Evolutionary conservation across 2,888 invertebrate species (phyloP), one percentile per base, ranked within the genome.

Genomic region (Chalcosyrphus nemorum): DNA sequence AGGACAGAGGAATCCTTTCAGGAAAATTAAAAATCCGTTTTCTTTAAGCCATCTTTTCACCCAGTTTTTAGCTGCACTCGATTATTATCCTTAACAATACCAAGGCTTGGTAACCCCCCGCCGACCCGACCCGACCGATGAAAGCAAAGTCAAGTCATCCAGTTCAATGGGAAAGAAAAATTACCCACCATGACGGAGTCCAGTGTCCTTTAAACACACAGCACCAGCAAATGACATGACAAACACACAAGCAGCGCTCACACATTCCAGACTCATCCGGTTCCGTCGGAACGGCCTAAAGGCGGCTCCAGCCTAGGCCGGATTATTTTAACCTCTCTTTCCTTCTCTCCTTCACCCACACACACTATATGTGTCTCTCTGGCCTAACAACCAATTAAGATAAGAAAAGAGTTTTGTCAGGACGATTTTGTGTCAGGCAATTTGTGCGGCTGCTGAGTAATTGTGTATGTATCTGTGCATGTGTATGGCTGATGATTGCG

Each of bases 361-460:
- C 29, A 54, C 13, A 13, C 13, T 4, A 11, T 11, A 29, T 13
- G 57, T 24, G 52, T 32, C 1, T 9, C 6, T 32, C 32, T 47
- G 43, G 59, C 71, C 85, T 75, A 81, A 75, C 80, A 81, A 75
- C 85, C 85, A 85, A 85, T 85, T 85, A 85, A 81, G 85, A 85
- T 85, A 85, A 85, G 85, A 85, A 84, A 84, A 75, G 84, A 84
- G 80, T 75, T 84, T 84, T 84, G 84, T 80, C 80, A 80, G 84
- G 84, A 80, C 78, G 74, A 84, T 84, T 84, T 80, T 84, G 78
- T 84, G 84, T 84, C 84, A 84, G 84, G 84, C 84, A 84, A 84
- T 84, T 84, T 84, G 84, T 84, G 43, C 63, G 59, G 21, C 84
- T n/a, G n/a, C 24, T 59, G 84, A 80, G 78, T 84, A 84, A 84